These are phyloP conservation scores for Leucophenga montana DNA, from an alignment of 2,888 invertebrate species.

Conservation along the genomic window DNA sequence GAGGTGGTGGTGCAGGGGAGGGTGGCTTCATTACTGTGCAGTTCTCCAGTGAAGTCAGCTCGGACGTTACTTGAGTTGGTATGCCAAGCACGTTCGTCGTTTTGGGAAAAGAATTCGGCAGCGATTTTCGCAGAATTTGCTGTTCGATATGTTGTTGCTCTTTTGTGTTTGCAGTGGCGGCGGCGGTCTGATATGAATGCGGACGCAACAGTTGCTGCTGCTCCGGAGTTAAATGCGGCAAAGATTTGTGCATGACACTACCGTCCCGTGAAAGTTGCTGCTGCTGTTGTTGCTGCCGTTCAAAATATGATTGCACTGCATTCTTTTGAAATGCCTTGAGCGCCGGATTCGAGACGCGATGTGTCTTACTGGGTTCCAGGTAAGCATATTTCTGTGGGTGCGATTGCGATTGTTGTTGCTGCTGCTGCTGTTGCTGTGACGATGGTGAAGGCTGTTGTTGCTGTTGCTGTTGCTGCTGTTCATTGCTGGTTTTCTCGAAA, in stretches of 20 bases:
- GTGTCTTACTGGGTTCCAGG: slow-evolving; percentile 82
- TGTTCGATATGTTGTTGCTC: slow-evolving; percentile 44
- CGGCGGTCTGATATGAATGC: slow-evolving; percentile 62
- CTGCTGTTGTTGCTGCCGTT: slow-evolving; percentile 77
- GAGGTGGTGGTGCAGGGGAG: slow-evolving; percentile 72
- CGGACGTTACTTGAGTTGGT: slow-evolving; percentile 15
- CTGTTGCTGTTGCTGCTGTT: slow-evolving; percentile 57
- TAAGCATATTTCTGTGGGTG: slow-evolving; percentile 77
- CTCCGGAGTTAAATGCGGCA: slow-evolving; percentile 34
- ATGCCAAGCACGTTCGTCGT: slow-evolving; percentile 53
- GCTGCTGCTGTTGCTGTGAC: neutral
- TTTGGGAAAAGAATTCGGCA: slow-evolving; percentile 64
- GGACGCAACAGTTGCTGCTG: slow-evolving; percentile 65
- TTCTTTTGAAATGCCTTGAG: slow-evolving; percentile 88
- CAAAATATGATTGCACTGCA: slow-evolving; percentile 86
- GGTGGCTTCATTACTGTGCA: slow-evolving; percentile 50
- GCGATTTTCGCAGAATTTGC: slow-evolving; percentile 65
- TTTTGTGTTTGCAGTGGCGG: slow-evolving; percentile 41
- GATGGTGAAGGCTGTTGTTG: slow-evolving; percentile 4
- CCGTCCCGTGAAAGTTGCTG: slow-evolving; percentile 49
- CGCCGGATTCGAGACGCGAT: slow-evolving; percentile 81
- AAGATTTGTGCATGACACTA: slow-evolving; percentile 15
- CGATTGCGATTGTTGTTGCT: slow-evolving; percentile 27
- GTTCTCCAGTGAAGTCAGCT: neutral
- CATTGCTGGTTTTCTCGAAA: slow-evolving; percentile 74